A percentile compares a stretch with the other conserved stretches of the same genome.
phyloP scores from a whole-genome alignment of 2,797 vertebrate species.

The Podargus strigoides region DNA sequence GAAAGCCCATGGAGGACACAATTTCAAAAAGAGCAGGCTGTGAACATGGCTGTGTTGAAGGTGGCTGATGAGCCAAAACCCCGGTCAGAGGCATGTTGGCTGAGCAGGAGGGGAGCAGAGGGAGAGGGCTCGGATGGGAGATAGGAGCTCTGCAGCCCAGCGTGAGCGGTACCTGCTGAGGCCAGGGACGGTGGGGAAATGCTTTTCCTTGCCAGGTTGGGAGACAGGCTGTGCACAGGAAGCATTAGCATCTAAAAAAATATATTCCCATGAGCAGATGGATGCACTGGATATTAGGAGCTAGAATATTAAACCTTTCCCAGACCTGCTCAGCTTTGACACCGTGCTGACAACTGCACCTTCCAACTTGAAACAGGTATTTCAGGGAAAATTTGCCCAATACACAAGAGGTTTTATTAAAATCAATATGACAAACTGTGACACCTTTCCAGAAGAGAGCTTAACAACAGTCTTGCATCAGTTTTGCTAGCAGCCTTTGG shows the following conservation, averaged over 20 bases:
- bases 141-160: background rate
- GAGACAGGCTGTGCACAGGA: background rate
- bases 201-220: background rate
- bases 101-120: background rate
- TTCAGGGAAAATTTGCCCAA: background rate
- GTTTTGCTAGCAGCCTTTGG: background rate
- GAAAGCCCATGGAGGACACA: background rate
- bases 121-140: background rate
- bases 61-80: background rate
- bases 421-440: background rate
- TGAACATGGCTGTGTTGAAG: background rate
- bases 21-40: slow-evolving; percentile 25
- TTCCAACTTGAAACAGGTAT: background rate
- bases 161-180: background rate
- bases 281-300: background rate
- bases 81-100: background rate
- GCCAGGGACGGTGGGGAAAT: background rate
- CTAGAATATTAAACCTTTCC: background rate
- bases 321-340: background rate
- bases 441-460: slow-evolving; percentile 3
- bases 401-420: background rate
- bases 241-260: background rate
- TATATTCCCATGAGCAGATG: background rate
- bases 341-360: background rate
- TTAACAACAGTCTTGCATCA: slow-evolving; percentile 1